These are phyloP conservation scores for Kryptolebias ocellatus DNA, from an alignment of 2,797 vertebrate genomes.

Conservation along the genomic window DNA sequence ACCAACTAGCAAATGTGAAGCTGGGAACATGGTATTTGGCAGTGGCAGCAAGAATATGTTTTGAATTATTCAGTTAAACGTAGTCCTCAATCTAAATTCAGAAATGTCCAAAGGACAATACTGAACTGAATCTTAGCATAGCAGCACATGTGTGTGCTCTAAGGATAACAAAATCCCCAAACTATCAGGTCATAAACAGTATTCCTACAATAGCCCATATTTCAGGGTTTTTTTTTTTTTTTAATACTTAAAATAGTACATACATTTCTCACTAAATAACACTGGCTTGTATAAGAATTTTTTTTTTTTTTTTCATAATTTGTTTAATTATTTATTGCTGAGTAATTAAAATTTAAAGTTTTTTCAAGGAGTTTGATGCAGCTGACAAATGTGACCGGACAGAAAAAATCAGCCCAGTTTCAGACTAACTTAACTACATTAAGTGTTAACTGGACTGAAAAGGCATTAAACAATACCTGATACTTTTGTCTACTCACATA, in stretches of 20 bases:
- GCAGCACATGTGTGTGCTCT: not conserved
- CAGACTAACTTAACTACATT: not conserved
- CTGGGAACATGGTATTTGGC: constrained; percentile 50
- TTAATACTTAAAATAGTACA: too few species aligned
- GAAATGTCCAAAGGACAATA: constrained; percentile 1
- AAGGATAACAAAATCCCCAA: constrained; percentile 1
- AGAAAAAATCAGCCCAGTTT: not conserved
- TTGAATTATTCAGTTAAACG: constrained; percentile 54
- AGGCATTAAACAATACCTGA: too few species aligned
- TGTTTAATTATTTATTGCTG: not conserved
- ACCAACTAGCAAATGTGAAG: constrained; percentile 43
- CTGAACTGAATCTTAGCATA: not conserved
- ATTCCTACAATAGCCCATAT: not conserved
- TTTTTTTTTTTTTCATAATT: too few species aligned
- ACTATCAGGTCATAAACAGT: not conserved
- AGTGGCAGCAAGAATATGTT: constrained; percentile 31
- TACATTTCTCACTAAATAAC: too few species aligned
- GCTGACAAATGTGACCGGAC: not conserved
- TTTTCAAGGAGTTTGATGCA: not conserved
- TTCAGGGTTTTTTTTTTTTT: not conserved
- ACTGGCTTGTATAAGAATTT: too few species aligned
- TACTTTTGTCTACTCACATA: too few species aligned
- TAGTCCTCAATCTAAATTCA: constrained; percentile 31
- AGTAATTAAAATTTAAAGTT: not conserved
- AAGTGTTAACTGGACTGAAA: too few species aligned